Conservation (phyloP, 2,888 invertebrate genomes). For the Tigriopus californicus region DNA sequence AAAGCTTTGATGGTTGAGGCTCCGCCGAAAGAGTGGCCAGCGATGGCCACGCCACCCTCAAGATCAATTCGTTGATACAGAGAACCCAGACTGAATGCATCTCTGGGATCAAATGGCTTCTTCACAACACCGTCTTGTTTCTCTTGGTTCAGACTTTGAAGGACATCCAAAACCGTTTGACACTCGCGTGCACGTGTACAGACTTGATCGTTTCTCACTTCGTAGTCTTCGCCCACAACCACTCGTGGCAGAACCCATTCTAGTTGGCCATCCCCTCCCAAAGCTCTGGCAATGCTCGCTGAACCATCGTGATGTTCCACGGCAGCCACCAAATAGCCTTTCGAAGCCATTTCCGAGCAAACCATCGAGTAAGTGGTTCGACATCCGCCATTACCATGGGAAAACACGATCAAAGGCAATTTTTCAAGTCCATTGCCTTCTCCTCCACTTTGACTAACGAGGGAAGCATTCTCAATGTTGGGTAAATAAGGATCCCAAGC, state of each 20-base stretch:
- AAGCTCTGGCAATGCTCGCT: not conserved
- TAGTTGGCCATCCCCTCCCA: not conserved
- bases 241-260: not conserved
- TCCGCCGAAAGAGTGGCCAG: not conserved
- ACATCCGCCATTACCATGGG: not conserved
- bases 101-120: not conserved
- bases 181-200: not conserved
- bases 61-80: not conserved
- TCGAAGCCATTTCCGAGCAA: conserved; percentile 1
- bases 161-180: not conserved
- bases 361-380: conserved; percentile 5
- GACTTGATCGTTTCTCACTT: not conserved
- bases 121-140: not conserved
- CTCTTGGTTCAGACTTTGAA: not conserved
- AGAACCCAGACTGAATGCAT: not conserved
- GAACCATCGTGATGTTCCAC: not conserved
- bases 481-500: not conserved
- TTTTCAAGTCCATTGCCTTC: not conserved
- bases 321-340: conserved; percentile 1
- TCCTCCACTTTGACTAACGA: not conserved
- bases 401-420: conserved; percentile 1
- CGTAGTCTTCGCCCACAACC: not conserved
- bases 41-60: not conserved
- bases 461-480: not conserved
- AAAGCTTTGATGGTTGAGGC: not conserved